A percentile compares a stretch with the other conserved stretches of the same genome.
These are phyloP conservation scores for Lepidurus arcticus DNA, from an alignment of 1,140 invertebrate genomes.

Conservation along the genomic window DNA sequence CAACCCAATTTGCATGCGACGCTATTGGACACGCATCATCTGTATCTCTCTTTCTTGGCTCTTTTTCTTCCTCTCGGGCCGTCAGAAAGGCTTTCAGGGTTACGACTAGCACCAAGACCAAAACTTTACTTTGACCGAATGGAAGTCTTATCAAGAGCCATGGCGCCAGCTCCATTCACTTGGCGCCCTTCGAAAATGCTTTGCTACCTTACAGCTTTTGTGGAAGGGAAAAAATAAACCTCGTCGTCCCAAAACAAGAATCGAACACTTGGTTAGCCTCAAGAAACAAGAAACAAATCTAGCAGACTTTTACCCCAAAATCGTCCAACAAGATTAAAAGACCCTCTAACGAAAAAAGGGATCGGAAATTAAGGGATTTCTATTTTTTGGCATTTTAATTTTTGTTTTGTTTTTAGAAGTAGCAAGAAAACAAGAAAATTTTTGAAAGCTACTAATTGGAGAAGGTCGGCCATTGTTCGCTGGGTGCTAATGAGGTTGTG, in stretches of 20 bases:
- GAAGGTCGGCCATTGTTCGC: not conserved
- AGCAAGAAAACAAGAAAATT: not conserved
- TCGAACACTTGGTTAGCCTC: not conserved
- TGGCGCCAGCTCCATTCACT: slow-evolving; percentile 20
- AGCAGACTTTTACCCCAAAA: too few species aligned
- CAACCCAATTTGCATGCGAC: slow-evolving; percentile 5
- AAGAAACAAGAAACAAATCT: not conserved
- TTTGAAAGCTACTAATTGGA: not conserved
- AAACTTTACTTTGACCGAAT: slow-evolving; percentile 10
- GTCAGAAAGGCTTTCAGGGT: slow-evolving; percentile 13
- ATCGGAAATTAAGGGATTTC: too few species aligned
- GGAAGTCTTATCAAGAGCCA: slow-evolving; percentile 21
- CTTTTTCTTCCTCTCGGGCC: not conserved
- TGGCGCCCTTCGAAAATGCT: slow-evolving; percentile 15
- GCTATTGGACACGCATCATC: slow-evolving; percentile 3
- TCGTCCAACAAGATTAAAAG: too few species aligned
- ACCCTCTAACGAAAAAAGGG: too few species aligned
- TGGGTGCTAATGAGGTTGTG: slow-evolving; percentile 15
- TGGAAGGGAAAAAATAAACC: too few species aligned
- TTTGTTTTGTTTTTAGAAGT: too few species aligned
- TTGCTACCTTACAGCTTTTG: not conserved
- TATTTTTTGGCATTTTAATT: too few species aligned
- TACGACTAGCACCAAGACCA: not conserved
- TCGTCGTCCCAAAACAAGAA: too few species aligned
- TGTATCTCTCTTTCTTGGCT: not conserved